Evolutionary conservation across 1,140 invertebrate genomes (phyloP), one percentile per base, ranked within the genome.

Genomic region (Drosophila pseudoobscura): DNA sequence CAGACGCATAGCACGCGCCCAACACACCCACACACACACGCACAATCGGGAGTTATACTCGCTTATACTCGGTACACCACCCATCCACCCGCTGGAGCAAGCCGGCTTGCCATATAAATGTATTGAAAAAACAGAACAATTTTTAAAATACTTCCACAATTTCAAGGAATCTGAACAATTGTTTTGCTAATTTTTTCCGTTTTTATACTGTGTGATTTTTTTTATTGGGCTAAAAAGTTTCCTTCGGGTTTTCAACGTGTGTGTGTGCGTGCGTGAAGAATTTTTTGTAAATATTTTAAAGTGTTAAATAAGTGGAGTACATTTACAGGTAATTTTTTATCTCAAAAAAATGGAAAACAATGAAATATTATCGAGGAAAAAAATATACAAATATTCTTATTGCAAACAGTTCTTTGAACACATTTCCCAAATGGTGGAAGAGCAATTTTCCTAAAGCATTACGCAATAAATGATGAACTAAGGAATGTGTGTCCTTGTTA

Each of bases 1-100:
- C 84, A 84, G 74, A 74, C 84, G 84, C 84, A 78, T 80, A 88
- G 76, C 84, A 89, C 84, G 80, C 83, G 83, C 65, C 78, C 47
- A 70, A 70, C 64, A 55, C 51, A 59, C 68, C 9, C 47, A 22
- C 60, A 57, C 35, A 47, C 43, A 46, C 44, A 29, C 61, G 29
- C n/a, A 58, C 8, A 39, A 39, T 39, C 35, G 35, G 35, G 11
- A 39, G 4, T 13, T 13, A 39, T 5, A 39, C 8, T 13, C 29
- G 9, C 9, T 17, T 17, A 17, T 17, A 17, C 17, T 17, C 35
- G 49, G 15, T 41, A 62, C 59, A 29, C 59, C 59, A 41, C 22
- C 53, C 46, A 22, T 15, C 35, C 31, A 26, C 6, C 6, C 44
- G 29, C 44, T 9, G 22, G 15, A 6, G 64, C 50, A 68, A 68